These are phyloP conservation scores for Planococcus citri DNA, from an alignment of 1,140 invertebrate species.

Conservation along the genomic window DNA sequence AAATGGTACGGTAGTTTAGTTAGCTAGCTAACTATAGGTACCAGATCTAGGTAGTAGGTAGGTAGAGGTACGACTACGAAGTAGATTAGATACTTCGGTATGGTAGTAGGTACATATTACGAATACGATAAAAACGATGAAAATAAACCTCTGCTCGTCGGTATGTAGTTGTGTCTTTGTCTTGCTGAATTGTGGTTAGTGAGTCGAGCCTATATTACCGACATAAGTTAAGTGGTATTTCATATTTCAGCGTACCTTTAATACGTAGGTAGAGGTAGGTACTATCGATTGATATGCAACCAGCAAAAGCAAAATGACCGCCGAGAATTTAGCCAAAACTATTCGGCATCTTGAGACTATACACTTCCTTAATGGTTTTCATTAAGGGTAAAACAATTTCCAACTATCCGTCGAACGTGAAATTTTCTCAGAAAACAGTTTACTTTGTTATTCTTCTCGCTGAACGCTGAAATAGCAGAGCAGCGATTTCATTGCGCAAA, in stretches of 20 bases:
- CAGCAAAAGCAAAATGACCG: neutral
- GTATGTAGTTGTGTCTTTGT: no score
- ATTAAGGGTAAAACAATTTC: slow-evolving; percentile 3
- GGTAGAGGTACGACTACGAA: no score
- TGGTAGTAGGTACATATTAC: no score
- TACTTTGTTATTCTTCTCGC: neutral
- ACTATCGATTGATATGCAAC: neutral
- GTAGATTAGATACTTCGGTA: no score
- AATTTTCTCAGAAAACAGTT: neutral
- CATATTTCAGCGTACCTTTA: no score
- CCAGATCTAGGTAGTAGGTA: no score
- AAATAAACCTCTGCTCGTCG: no score
- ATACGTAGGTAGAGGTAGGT: neutral
- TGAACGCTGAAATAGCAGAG: neutral
- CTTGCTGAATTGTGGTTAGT: no score
- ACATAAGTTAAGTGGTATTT: neutral
- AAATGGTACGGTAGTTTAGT: no score
- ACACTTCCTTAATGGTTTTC: slow-evolving; percentile 6
- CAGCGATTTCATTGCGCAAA: neutral
- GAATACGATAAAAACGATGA: no score
- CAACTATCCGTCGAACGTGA: neutral
- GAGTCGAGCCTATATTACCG: no score
- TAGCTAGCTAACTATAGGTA: no score
- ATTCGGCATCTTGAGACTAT: neutral
- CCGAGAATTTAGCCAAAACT: neutral